A percentile compares a stretch with the other conserved stretches of the same genome.
phyloP scores from a whole-genome alignment of 2,888 invertebrate genomes.

The Operophtera brumata region DNA sequence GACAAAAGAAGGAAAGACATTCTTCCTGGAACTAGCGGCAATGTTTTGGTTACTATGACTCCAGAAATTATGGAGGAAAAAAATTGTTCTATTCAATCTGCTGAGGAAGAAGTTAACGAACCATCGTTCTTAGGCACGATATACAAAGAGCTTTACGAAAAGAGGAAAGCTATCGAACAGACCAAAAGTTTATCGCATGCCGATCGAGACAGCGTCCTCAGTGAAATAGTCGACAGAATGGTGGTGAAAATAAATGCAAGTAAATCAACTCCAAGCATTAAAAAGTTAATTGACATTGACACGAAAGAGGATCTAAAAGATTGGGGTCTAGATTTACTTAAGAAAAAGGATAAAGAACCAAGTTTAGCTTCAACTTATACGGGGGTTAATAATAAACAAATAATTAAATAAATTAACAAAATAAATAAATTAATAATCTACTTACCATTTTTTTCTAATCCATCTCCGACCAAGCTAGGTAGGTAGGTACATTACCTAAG shows the following conservation, averaged over 20 bases:
- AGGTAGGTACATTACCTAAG: too few species aligned
- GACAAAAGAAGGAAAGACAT: conserved; percentile 26
- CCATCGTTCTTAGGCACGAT: conserved; percentile 30
- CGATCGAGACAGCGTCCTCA: conserved; percentile 19
- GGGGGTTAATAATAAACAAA: neutral
- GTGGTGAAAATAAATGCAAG: conserved; percentile 25
- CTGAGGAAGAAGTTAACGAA: conserved; percentile 16
- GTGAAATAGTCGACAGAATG: conserved; percentile 23
- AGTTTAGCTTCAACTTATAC: neutral
- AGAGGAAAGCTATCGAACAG: conserved; percentile 4
- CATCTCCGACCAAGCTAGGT: too few species aligned
- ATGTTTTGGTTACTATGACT: neutral
- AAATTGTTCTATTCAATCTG: neutral
- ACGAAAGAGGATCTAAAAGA: conserved; percentile 18
- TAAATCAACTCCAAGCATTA: conserved; percentile 27
- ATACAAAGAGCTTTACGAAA: conserved; percentile 25
- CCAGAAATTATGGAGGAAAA: neutral
- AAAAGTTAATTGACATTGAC: conserved; percentile 10
- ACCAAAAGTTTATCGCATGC: conserved; percentile 20
- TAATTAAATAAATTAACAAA: neutral
- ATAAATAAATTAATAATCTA: too few species aligned
- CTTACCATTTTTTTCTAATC: too few species aligned
- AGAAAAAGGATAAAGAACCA: neutral
- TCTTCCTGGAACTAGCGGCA: neutral
- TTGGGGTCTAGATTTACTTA: conserved; percentile 14